phyloP scores from a whole-genome alignment of 2,888 invertebrate species.

The Globia sparganii region DNA sequence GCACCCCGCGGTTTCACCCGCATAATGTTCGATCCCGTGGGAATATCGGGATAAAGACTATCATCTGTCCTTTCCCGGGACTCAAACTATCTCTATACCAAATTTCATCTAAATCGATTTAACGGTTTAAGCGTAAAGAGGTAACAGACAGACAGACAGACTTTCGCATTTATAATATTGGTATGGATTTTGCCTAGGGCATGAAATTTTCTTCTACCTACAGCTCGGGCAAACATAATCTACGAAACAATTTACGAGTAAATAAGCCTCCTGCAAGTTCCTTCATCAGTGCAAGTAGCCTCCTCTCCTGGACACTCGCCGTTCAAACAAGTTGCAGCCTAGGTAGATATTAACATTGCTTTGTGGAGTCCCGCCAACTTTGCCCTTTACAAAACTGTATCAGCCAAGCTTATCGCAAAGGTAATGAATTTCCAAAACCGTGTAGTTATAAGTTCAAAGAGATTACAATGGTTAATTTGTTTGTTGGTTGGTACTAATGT shows the following conservation, averaged over 20 bases:
- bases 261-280: conserved; percentile 31
- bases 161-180: too few relatives aligned
- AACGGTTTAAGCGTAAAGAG: too few relatives aligned
- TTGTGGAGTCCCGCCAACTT: conserved; percentile 61
- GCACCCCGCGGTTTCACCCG: too few relatives aligned
- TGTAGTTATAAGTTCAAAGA: conserved; percentile 37
- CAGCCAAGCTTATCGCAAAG: conserved; percentile 43
- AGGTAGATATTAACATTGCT: conserved; percentile 58
- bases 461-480: conserved; percentile 21
- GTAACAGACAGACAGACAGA: too few relatives aligned
- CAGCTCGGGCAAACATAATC: not conserved
- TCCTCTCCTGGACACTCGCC: conserved; percentile 47
- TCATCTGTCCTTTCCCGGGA: too few relatives aligned
- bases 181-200: too few relatives aligned
- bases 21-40: too few relatives aligned
- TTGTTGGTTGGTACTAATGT: conserved; percentile 1
- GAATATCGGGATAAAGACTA: too few relatives aligned
- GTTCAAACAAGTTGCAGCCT: conserved; percentile 50
- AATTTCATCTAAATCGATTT: too few relatives aligned
- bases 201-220: not conserved
- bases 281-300: not conserved
- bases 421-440: conserved; percentile 55
- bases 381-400: conserved; percentile 65
- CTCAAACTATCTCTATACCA: too few relatives aligned
- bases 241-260: not conserved